These are phyloP conservation scores for Parascotia fuliginaria DNA, from an alignment of 2,888 invertebrate species.

Conservation along the genomic window DNA sequence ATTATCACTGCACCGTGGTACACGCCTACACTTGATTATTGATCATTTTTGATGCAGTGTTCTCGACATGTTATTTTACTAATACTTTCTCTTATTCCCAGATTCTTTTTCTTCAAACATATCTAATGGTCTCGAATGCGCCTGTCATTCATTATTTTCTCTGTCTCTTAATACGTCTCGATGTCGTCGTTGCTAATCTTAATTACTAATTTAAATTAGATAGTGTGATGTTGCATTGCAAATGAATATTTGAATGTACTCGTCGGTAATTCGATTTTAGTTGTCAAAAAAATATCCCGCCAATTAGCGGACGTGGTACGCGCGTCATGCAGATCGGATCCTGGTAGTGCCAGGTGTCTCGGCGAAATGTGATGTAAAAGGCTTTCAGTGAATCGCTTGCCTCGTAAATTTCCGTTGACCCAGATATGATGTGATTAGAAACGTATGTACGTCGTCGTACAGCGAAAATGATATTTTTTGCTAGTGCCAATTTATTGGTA, in stretches of 20 bases:
- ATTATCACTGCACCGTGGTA: slow-evolving; percentile 75
- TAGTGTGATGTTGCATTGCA: slow-evolving; percentile 67
- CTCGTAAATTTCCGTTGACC: slow-evolving; percentile 83
- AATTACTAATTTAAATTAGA: slow-evolving; percentile 70
- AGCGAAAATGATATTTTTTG: slow-evolving; percentile 82
- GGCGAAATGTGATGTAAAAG: slow-evolving; percentile 78
- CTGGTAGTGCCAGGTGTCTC: slow-evolving; percentile 77
- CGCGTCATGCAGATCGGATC: slow-evolving; percentile 68
- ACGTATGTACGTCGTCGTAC: slow-evolving; percentile 66
- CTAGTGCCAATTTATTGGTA: slow-evolving; percentile 76
- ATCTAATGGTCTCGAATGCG: slow-evolving; percentile 65
- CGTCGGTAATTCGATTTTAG: slow-evolving; percentile 56
- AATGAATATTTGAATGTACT: slow-evolving; percentile 61
- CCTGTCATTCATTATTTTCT: slow-evolving; percentile 74
- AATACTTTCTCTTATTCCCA: slow-evolving; percentile 77
- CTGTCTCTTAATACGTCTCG: slow-evolving; percentile 69
- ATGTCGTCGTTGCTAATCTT: slow-evolving; percentile 68
- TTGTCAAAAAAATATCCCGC: slow-evolving; percentile 61
- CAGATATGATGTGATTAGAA: slow-evolving; percentile 83
- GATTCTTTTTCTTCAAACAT: slow-evolving; percentile 54
- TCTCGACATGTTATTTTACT: slow-evolving; percentile 65
- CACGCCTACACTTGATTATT: slow-evolving; percentile 65
- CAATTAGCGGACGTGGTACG: slow-evolving; percentile 63
- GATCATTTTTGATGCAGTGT: slow-evolving; percentile 71
- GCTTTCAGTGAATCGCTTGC: slow-evolving; percentile 77